Evolutionary conservation across 1,140 invertebrate genomes (phyloP), one percentile per base, ranked within the genome.

Genomic region (Ceratoteleas bidentatus): DNA sequence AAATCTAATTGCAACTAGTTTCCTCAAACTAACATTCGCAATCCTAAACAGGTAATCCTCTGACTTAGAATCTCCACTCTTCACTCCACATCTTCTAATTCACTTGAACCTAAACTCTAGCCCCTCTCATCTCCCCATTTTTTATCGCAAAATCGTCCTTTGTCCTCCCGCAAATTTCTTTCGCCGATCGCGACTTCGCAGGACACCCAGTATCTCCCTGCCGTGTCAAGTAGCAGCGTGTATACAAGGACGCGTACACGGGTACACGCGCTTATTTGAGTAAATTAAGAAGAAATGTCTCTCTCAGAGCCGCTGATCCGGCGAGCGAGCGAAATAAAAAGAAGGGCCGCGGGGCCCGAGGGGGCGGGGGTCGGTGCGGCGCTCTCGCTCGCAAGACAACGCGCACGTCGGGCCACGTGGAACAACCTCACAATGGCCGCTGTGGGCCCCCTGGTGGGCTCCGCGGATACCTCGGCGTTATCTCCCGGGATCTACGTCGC

Each of bases 381-480:
- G n/a, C n/a, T n/a, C 33, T 40, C 15, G 58, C 54, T 64, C 47
- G 61, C 10, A 69, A 52, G 40, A 43, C 53, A 14, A 72, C 66
- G 56, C 45, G 52, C 43, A 76, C 62, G 61, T 54, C 6, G n/a
- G 53, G 34, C n/a, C 24, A 72, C 69, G 70, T 45, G 53, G 50
- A 62, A 66, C 66, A 82, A 54, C 53, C 60, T 57, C 83, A 88
- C 87, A 88, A 88, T 88, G 85, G 85, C 81, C 64, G 69, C 77
- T 77, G 72, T 76, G 77, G 64, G 85, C 85, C 88, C 86, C 88
- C 87, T 76, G 87, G 87, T 89, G 88, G 88, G 86, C 73, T 84
- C 84, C 87, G 84, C 87, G 88, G 87, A 86, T 87, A 85, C 88
- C 85, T 82, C 85, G 78, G 81, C 73, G 87, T 89, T 90, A 89